Base-by-base conservation (phyloP, 2,797 vertebrate species). In the Neopelma chrysocephalum region DNA sequence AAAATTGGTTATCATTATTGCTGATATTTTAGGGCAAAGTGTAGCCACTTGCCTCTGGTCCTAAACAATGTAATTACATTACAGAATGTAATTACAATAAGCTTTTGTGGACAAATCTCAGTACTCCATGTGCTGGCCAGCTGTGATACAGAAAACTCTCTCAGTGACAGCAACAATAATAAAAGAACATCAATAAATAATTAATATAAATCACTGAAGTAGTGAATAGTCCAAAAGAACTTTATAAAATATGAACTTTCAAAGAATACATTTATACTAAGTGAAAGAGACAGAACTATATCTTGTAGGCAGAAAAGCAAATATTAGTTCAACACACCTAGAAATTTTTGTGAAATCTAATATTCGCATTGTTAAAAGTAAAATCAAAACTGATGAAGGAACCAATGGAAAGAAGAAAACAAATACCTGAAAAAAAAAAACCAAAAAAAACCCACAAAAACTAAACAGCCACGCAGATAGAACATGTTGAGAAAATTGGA, bases 41-140 rank as follows among this genome's bases (percentile, higher is more conserved):
- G 14, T 31, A 62, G 22, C 5, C 5, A 43, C 14, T 71, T 82
- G 9, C 6, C 11, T 6, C n/a, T 61, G 23, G 7, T 32, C 47
- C 48, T 87, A 13, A 48, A 43, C 11, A 54, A 20, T 22, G 15
- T n/a, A n/a, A n/a, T n/a, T n/a, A n/a, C n/a, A n/a, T n/a, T n/a
- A n/a, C 2, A 87, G 38, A 82, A 87, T 56, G 71, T 68, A 48
- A 34, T 78, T 60, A 5, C 5, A 32, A 17, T 18, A 57, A 36
- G 7, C 2, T 79, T 78, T 82, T 45, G 20, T 12, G 29, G 20
- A 31, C 43, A 78, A 92, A 69, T 11, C 20, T 32, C 10, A 19
- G 2, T 26, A 19, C 15, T 47, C 4, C 7, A 22, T 5, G 3
- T 31, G 1, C 11, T 51, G 11, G 14, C 23, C 12, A 56, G 3